phyloP scores from a whole-genome alignment of 2,797 vertebrate species.

The Chelonia mydas region DNA sequence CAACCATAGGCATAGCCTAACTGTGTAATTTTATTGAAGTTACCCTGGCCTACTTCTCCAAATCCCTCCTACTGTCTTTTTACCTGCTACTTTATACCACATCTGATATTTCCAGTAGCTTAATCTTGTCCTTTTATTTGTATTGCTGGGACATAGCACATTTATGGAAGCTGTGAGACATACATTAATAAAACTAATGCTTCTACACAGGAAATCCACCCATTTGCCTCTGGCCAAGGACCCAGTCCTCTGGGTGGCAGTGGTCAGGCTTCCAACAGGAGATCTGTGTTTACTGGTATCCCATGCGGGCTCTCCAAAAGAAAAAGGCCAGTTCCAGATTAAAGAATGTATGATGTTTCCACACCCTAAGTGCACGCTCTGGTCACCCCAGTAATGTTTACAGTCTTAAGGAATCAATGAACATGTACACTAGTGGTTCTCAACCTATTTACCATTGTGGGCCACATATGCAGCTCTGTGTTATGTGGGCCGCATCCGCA shows the following conservation, averaged over 20 bases:
- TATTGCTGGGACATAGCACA: background rate
- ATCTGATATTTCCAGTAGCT: background rate
- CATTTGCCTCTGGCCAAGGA: background rate
- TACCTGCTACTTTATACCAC: background rate
- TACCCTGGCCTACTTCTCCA: background rate
- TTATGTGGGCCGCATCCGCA: too few species aligned
- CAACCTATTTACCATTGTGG: too few species aligned
- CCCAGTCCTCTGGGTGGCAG: background rate
- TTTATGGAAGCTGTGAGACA: background rate
- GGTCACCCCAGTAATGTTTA: background rate
- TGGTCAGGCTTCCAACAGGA: background rate
- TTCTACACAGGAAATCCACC: background rate
- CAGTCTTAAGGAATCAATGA: background rate
- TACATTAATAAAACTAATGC: background rate
- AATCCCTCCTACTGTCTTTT: background rate
- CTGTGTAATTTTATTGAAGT: background rate
- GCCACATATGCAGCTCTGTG: too few species aligned
- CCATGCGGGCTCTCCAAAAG: accelerated
- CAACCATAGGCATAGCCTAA: background rate
- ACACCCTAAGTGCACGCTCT: background rate
- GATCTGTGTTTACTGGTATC: background rate
- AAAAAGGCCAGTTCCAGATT: background rate
- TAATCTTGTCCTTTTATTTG: background rate
- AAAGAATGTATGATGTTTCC: background rate
- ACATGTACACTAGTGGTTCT: background rate